phyloP scores from a whole-genome alignment of 2,113 vertebrate genomes.

The Columba livia region DNA sequence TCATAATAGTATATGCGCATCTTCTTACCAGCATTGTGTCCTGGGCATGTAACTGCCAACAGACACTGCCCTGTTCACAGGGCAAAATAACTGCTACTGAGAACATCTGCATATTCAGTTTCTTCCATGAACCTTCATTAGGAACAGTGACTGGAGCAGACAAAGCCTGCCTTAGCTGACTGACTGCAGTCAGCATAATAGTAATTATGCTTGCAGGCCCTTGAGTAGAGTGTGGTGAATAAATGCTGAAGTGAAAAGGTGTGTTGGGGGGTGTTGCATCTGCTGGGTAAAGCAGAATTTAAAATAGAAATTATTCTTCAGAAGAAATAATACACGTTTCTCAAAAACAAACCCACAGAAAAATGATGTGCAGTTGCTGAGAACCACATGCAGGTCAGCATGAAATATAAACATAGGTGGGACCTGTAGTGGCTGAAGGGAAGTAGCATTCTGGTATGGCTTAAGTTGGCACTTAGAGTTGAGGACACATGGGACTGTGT shows the following conservation, averaged over 20 bases:
- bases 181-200: not conserved
- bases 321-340: not conserved
- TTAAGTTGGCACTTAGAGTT: not conserved
- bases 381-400: not conserved
- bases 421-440: not conserved
- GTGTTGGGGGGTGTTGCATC: not conserved
- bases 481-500: not conserved
- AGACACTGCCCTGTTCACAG: not conserved
- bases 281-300: not conserved
- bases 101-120: not conserved
- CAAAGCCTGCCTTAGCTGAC: not conserved
- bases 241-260: not conserved
- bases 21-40: not conserved
- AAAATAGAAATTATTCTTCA: not conserved
- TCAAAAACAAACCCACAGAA: not conserved
- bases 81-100: not conserved
- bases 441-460: not conserved
- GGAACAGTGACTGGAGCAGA: not conserved
- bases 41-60: not conserved
- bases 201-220: not conserved
- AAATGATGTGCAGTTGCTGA: not conserved
- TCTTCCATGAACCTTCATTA: not conserved
- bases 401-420: not conserved
- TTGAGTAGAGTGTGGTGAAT: not conserved
- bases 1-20: accelerated